Evolutionary conservation across 2,797 vertebrate genomes (phyloP), one percentile per base, ranked within the genome.

Genomic region (Spinus olivaceus): DNA sequence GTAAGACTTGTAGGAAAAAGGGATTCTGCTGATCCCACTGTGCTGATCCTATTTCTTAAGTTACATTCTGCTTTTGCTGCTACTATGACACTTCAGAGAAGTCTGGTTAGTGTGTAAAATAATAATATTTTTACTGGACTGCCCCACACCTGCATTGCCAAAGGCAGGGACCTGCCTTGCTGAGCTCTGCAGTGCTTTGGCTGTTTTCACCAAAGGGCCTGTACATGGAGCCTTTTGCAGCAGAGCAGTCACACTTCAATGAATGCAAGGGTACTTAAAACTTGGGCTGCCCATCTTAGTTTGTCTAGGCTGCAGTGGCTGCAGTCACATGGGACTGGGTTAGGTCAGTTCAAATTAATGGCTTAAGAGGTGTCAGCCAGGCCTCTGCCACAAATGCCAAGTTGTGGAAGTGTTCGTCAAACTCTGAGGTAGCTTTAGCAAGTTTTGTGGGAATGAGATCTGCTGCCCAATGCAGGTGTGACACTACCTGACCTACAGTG

Each of bases 271-370:
- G 7, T 66, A 25, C 4, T 53, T 14, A 12, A n/a, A 57, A 25
- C 33, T n/a, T 37, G 1, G 0, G 2, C 53, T 49, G 9, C 47
- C 33, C 10, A 14, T 39, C n/a, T 20, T 10, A 8, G 37, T 42
- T n/a, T 47, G 19, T 54, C 39, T 35, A 6, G 39, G 44, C 47
- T 83, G 49, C 16, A 11, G 50, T 57, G 19, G 28, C 16, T 76
- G 54, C 66, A n/a, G 44, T 57, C 28, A 15, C 1, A 3, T 6
- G 47, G 33, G 50, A 9, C 8, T 33, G 12, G 17, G 5, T 51
- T n/a, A 27, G 18, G 20, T 53, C 42, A 1, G 0, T 30, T 25
- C 46, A 24, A 33, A 20, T 35, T 11, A 41, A 30, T 35, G 71
- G 12, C 32, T 49, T 35, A 24, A 20, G 28, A 25, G n/a, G 8